Conservation (phyloP, 2,113 vertebrate species). For the Cololabis saira region DNA sequence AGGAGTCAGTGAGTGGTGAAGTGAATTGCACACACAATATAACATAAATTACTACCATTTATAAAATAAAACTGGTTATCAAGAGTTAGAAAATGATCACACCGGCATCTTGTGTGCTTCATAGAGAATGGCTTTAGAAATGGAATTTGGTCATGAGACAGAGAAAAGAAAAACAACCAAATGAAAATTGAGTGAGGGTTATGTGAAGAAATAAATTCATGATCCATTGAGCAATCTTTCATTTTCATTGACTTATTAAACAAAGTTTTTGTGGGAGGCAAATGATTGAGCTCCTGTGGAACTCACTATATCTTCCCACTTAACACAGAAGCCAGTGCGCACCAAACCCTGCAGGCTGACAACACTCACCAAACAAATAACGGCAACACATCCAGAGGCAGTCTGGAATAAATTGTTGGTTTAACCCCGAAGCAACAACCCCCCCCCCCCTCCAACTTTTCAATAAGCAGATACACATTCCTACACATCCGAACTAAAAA, state of each 20-base stretch:
- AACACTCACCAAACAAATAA: constrained; percentile 78
- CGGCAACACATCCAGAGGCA: constrained; percentile 79
- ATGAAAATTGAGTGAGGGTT: constrained; percentile 52
- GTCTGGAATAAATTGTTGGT: constrained; percentile 80
- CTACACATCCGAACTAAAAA: constrained; percentile 70
- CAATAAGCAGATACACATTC: constrained; percentile 72
- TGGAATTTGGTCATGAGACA: constrained; percentile 21
- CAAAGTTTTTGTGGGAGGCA: constrained; percentile 61
- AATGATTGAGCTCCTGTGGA: constrained; percentile 71
- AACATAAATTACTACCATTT: too few species aligned
- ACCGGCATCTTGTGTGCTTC: constrained; percentile 13
- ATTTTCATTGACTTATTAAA: constrained; percentile 72
- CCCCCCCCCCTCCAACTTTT: constrained; percentile 70
- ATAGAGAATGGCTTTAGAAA: constrained; percentile 15
- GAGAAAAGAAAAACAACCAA: constrained; percentile 1
- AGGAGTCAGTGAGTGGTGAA: too few species aligned
- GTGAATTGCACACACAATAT: too few species aligned
- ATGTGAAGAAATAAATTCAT: constrained; percentile 55
- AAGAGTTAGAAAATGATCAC: neutral
- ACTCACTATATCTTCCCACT: constrained; percentile 74
- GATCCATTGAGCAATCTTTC: constrained; percentile 64
- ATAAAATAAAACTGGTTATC: too few species aligned
- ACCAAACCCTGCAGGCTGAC: constrained; percentile 74
- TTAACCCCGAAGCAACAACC: constrained; percentile 78
- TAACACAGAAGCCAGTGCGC: constrained; percentile 64